Evolutionary conservation across 64 coral and sea anemone species (phyloP).

Genomic region (Montipora efflorescens): DNA sequence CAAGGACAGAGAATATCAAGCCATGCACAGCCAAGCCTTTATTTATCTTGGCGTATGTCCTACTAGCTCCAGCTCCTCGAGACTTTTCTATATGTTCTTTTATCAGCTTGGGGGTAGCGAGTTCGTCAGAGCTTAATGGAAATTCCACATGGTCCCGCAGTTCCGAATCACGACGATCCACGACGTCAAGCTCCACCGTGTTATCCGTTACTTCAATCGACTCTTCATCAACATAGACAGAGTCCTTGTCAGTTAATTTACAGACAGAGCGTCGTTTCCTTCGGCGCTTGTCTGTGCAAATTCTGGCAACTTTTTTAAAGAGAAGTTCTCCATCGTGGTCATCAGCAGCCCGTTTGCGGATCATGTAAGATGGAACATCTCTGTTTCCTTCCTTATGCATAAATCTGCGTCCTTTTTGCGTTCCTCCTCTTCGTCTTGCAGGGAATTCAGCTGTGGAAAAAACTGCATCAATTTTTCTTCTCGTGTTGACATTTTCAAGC

Average conservation of each 20-base stretch:
- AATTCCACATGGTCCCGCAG: background rate
- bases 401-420: background rate
- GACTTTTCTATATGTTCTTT: conserved; percentile 31
- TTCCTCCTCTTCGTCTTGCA: background rate
- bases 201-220: conserved; percentile 6
- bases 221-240: background rate
- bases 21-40: conserved; percentile 60
- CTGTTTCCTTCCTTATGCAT: background rate
- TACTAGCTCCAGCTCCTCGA: background rate
- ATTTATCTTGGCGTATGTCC: conserved; percentile 6
- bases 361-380: conserved; percentile 1
- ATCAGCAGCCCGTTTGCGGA: background rate
- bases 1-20: conserved; percentile 35
- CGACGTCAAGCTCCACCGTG: conserved; percentile 23
- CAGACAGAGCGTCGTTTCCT: conserved; percentile 12
- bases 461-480: background rate
- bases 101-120: conserved; percentile 29
- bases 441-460: background rate
- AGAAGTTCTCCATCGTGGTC: conserved; percentile 38
- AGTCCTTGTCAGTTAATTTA: background rate
- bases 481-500: background rate
- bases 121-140: background rate
- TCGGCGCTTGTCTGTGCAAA: background rate
- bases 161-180: conserved; percentile 19
- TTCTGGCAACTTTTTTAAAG: background rate